Conservation (phyloP, 2,113 vertebrate genomes). For the Onychostruthus taczanowskii region DNA sequence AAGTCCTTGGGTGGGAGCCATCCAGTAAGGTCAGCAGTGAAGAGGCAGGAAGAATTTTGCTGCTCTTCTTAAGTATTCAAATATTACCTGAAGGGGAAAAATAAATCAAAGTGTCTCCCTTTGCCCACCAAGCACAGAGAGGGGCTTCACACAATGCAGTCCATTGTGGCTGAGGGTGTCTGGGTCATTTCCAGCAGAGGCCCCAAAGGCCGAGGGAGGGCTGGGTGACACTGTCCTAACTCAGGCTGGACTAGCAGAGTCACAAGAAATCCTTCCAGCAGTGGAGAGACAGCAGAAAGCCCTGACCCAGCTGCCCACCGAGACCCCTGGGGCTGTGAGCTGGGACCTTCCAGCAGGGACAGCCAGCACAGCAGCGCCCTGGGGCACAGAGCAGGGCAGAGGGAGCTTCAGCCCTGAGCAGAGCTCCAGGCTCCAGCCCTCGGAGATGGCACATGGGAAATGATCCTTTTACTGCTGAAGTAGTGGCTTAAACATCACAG, state of each 20-base stretch:
- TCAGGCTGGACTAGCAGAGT: not conserved
- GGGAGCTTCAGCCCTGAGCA: rapidly evolving
- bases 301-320: not conserved
- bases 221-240: not conserved
- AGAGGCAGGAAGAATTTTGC: not conserved
- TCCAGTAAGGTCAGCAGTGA: not conserved
- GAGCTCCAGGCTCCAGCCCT: not conserved
- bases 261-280: not conserved
- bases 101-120: not conserved
- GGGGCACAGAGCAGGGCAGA: not conserved
- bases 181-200: not conserved
- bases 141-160: rapidly evolving
- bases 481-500: not conserved
- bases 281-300: not conserved
- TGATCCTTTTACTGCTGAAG: not conserved
- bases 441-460: rapidly evolving
- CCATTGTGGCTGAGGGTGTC: too few species aligned
- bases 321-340: not conserved
- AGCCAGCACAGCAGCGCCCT: not conserved
- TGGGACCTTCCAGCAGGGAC: not conserved
- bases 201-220: not conserved
- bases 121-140: not conserved
- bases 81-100: not conserved
- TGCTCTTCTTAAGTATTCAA: not conserved
- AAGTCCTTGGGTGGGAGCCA: conserved; percentile 7